Evolutionary conservation across 2,113 vertebrate species (phyloP), one percentile per base, ranked within the genome.

Genomic region (Pogonocichla stellata): DNA sequence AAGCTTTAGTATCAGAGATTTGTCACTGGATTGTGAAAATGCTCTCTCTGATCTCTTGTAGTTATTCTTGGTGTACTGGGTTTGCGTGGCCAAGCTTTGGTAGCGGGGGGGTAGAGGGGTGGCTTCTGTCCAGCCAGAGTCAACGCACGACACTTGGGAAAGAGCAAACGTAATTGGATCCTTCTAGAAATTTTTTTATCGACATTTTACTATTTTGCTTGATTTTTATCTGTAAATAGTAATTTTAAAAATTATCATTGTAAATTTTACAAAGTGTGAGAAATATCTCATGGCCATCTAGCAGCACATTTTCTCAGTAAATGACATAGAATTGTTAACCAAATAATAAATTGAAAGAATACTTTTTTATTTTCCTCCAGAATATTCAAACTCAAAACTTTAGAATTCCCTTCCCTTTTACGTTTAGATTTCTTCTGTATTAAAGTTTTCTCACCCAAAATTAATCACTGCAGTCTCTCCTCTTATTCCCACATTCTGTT

Each of bases 81-180:
- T 67, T 86, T 43, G 33, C 1, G 0, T 51, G 33, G 14, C 53
- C 62, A 58, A 67, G 7, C 10, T 50, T 33, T 36, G 38, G 14
- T 26, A 43, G 10, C 4, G 9, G 0, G 8, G 5, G 8, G 0
- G 8, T 58, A 22, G 20, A 26, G 36, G 22, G 13, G 20, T 29
- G 10, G 12, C 13, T 75, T 58, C 25, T 75, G 53, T 50, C 34
- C 25, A 34, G 43, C 31, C 43, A 75, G 17, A 22, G 5, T 42
- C 43, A 58, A 14, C 9, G 26, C 7, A 12, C 20, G 9, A 18
- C 7, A 22, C 14, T 8, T 50, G 16, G 9, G 9, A 56, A 56
- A 85, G 18, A 19, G 34, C 2, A 74, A 74, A 58, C 19, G 31
- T 56, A 14, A 36, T 1, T 47, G 10, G 4, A 31, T 78, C n/a